Conservation (phyloP, 2,113 vertebrate species). For the Dunckerocampus dactyliophorus region DNA sequence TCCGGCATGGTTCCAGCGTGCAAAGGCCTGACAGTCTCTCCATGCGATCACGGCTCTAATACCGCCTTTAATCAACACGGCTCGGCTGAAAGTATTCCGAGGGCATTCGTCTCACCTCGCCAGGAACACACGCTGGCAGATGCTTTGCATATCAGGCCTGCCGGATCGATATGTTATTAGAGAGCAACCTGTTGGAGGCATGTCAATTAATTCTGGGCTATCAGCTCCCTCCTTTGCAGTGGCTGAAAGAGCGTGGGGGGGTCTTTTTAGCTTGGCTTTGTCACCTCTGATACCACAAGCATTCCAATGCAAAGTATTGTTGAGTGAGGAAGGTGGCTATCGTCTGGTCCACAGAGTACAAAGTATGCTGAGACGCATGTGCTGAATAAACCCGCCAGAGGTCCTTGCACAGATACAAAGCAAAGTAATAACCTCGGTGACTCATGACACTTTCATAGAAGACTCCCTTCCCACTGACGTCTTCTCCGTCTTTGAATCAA, state of each 20-base stretch:
- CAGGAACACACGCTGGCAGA: conserved; percentile 73
- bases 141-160: conserved; percentile 83
- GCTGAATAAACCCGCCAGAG: conserved; percentile 4
- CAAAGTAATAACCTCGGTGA: conserved; percentile 42
- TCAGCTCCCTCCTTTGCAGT: conserved; percentile 65
- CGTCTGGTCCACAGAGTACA: background rate
- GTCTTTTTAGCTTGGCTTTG: conserved; percentile 49
- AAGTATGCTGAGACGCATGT: background rate
- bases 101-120: conserved; percentile 74
- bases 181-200: conserved; percentile 81
- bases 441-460: conserved; percentile 43
- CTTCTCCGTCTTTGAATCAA: conserved; percentile 53
- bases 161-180: conserved; percentile 92
- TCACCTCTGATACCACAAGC: conserved; percentile 35
- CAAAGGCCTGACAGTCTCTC: conserved; percentile 38
- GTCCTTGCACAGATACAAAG: conserved; percentile 31
- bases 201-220: conserved; percentile 87
- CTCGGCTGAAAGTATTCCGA: conserved; percentile 66
- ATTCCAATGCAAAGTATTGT: background rate
- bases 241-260: conserved; percentile 35
- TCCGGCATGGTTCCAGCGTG: conserved; percentile 30
- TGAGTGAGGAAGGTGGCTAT: background rate
- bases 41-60: conserved; percentile 58
- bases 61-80: conserved; percentile 67
- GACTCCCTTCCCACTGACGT: conserved; percentile 49